A percentile compares a stretch with the other conserved stretches of the same genome.
Conservation (phyloP, 1,140 invertebrate genomes). For the Drosophila pachea region DNA sequence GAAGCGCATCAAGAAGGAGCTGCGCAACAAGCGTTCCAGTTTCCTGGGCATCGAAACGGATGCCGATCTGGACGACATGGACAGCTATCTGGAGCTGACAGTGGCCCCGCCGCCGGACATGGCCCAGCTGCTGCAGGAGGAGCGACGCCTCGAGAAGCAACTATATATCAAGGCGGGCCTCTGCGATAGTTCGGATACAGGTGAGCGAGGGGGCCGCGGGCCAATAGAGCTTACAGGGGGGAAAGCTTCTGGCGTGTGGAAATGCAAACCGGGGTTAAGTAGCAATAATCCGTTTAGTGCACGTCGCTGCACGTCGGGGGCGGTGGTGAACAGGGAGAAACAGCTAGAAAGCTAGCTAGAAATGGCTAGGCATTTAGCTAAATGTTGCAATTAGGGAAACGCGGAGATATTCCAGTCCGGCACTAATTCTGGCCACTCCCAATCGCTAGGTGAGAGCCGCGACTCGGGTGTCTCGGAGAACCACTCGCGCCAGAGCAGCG, state of each 20-base stretch:
- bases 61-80: constrained; percentile 82
- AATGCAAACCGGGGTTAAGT: constrained; percentile 59
- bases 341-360: neutral
- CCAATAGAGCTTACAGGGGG: constrained; percentile 49
- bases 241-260: constrained; percentile 2
- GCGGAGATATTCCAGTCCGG: neutral
- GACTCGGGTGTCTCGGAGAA: constrained; percentile 88
- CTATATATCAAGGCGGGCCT: constrained; percentile 83
- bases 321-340: neutral
- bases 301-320: neutral
- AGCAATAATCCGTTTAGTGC: constrained; percentile 74
- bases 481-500: constrained; percentile 88
- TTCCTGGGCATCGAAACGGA: constrained; percentile 90
- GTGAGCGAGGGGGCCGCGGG: constrained; percentile 49
- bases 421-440: no score
- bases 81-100: constrained; percentile 83
- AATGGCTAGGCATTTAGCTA: neutral
- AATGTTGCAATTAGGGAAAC: no score
- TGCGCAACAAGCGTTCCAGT: constrained; percentile 89
- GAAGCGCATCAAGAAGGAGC: constrained; percentile 91
- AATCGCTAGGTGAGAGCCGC: constrained; percentile 81
- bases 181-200: constrained; percentile 80
- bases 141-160: constrained; percentile 87
- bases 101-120: constrained; percentile 89
- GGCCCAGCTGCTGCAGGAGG: constrained; percentile 87